Percentiles rank a stretch among this genome's conserved stretches.
phyloP scores from a whole-genome alignment of 2,113 vertebrate species.

The Gadus macrocephalus region DNA sequence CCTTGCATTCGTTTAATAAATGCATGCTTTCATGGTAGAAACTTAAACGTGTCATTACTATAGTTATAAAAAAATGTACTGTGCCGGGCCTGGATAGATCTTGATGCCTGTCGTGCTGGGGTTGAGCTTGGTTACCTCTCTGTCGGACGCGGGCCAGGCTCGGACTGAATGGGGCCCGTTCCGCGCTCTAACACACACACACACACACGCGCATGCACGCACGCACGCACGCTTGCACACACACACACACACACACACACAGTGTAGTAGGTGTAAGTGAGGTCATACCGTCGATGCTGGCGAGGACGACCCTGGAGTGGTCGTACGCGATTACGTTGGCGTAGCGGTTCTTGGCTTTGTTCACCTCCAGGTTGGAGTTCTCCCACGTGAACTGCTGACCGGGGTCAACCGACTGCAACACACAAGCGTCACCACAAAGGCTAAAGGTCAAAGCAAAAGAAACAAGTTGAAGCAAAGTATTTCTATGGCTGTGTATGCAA shows the following conservation, averaged over 20 bases:
- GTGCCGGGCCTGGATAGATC: too few relatives aligned
- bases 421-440: neutral
- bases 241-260: neutral
- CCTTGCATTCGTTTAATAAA: neutral
- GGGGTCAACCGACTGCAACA: slow-evolving; percentile 90
- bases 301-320: slow-evolving; percentile 92
- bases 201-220: slow-evolving; percentile 34
- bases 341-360: slow-evolving; percentile 99
- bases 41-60: neutral
- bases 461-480: too few relatives aligned
- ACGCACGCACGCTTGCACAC: neutral
- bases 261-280: neutral
- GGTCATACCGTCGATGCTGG: slow-evolving; percentile 91
- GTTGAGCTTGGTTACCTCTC: too few relatives aligned
- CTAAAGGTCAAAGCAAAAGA: neutral
- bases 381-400: slow-evolving; percentile 99
- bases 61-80: neutral
- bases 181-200: neutral
- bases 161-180: too few relatives aligned
- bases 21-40: neutral
- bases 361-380: slow-evolving; percentile 97
- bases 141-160: too few relatives aligned
- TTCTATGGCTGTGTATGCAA: too few relatives aligned
- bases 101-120: too few relatives aligned
- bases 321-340: slow-evolving; percentile 98